These are phyloP conservation scores for mouse (Mus musculus) DNA, from an alignment of 2,113 vertebrate genomes.

Conservation along the genomic window GRCm39 chr2:132625001-132625500, in stretches of 20 bases:
- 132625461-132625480: conserved; percentile 9
- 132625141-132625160: neutral
- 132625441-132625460: neutral
- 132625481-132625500: neutral
- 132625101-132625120: neutral
- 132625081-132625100: conserved; percentile 35
- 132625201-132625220: conserved; percentile 39
- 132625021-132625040: conserved; percentile 7
- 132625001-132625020: neutral
- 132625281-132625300: conserved; percentile 18
- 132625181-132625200: conserved; percentile 62
- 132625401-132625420: neutral
- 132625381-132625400: neutral
- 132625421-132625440: neutral
- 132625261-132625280: neutral
- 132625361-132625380: neutral
- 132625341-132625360: conserved; percentile 6
- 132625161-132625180: neutral
- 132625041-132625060: neutral
- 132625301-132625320: conserved; percentile 6
- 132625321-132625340: neutral
- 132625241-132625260: conserved; percentile 44
- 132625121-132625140: conserved; percentile 2
- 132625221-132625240: conserved; percentile 43
- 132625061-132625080: conserved; percentile 46